A percentile compares a stretch with the other conserved stretches of the same genome.
These are phyloP conservation scores for Idaea aversata DNA, from an alignment of 2,888 invertebrate genomes.

Conservation along the genomic window DNA sequence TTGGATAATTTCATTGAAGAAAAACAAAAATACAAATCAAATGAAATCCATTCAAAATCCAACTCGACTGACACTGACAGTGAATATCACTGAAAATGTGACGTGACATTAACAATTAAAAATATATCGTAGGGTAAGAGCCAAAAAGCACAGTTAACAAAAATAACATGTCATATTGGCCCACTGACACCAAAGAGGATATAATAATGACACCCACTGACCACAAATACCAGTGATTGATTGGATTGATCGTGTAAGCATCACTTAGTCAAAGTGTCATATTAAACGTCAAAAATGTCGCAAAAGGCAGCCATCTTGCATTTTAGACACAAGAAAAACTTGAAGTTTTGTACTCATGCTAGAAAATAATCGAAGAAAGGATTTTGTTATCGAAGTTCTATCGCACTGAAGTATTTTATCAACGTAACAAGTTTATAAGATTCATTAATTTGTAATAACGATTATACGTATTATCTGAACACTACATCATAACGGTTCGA, in stretches of 20 bases:
- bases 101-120: constrained; percentile 4
- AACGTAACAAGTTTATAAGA: constrained; percentile 41
- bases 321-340: background rate
- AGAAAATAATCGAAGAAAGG: constrained; percentile 20
- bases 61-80: background rate
- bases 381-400: constrained; percentile 53
- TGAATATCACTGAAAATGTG: background rate
- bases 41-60: constrained; percentile 4
- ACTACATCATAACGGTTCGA: constrained; percentile 29
- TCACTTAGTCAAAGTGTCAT: background rate
- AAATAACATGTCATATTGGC: constrained; percentile 3
- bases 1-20: constrained; percentile 28
- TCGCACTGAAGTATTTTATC: constrained; percentile 60
- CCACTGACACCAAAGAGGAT: constrained; percentile 1
- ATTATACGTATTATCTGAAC: constrained; percentile 6
- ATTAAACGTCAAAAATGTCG: constrained; percentile 4
- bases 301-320: constrained; percentile 2
- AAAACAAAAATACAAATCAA: constrained; percentile 19
- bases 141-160: too few species aligned
- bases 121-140: background rate
- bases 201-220: background rate
- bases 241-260: background rate
- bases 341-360: constrained; percentile 16
- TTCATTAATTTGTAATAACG: constrained; percentile 20
- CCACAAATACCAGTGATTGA: constrained; percentile 7